These are phyloP conservation scores for Hybos culiciformis DNA, from an alignment of 2,888 invertebrate species.

Conservation along the genomic window DNA sequence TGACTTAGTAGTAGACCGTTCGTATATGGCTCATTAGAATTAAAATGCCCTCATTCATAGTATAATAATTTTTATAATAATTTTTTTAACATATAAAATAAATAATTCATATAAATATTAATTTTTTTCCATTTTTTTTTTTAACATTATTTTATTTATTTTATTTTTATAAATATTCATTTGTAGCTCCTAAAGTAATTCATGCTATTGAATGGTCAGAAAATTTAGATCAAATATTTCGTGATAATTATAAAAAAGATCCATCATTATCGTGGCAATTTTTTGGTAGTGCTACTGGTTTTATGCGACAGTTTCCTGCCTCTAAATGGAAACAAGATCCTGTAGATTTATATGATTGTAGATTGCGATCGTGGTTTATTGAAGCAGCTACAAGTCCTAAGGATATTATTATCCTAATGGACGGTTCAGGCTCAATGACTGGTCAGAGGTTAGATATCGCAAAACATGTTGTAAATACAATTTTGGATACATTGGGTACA, in stretches of 20 bases:
- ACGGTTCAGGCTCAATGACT: constrained; percentile 85
- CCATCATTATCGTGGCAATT: constrained; percentile 93
- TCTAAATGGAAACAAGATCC: constrained; percentile 67
- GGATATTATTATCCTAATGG: constrained; percentile 75
- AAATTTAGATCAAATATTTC: constrained; percentile 77
- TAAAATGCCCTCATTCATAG: no score
- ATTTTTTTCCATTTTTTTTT: not conserved
- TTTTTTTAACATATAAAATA: not conserved
- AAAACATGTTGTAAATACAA: constrained; percentile 69
- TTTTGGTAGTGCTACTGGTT: constrained; percentile 93
- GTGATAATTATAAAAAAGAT: constrained; percentile 71
- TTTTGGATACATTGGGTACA: constrained; percentile 90
- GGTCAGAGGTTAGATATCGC: constrained; percentile 82
- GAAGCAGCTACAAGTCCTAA: constrained; percentile 96
- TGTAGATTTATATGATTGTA: constrained; percentile 89
- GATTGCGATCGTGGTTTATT: constrained; percentile 92
- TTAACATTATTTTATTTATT: not conserved
- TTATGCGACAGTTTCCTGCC: constrained; percentile 93
- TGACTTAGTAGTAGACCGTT: no score
- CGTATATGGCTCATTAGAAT: no score
- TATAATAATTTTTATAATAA: not conserved
- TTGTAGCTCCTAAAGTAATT: constrained; percentile 64
- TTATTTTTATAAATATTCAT: not conserved
- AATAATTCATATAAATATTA: not conserved
- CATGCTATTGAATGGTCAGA: constrained; percentile 94